Conservation (phyloP, 2,888 invertebrate genomes). For the Stenodera caucasica region DNA sequence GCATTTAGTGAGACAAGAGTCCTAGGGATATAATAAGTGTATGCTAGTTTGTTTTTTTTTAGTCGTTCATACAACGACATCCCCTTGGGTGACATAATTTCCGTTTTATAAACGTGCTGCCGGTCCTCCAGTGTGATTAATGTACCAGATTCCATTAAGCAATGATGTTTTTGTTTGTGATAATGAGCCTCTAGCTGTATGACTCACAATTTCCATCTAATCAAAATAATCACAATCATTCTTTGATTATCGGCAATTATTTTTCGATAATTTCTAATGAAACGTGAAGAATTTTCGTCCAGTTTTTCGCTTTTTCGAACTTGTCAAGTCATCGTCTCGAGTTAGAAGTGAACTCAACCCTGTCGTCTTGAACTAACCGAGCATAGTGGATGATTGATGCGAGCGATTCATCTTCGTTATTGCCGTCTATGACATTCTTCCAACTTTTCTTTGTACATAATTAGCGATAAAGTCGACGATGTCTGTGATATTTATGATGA, state of each 20-base stretch:
- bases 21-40: slow-evolving; percentile 29
- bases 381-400: slow-evolving; percentile 55
- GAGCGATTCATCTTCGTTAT: slow-evolving; percentile 56
- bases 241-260: too few relatives aligned
- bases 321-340: slow-evolving; percentile 20
- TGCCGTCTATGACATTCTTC: slow-evolving; percentile 51
- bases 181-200: slow-evolving; percentile 40
- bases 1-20: slow-evolving; percentile 27
- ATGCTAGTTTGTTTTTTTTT: slow-evolving; percentile 38
- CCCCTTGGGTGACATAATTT: slow-evolving; percentile 56
- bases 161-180: slow-evolving; percentile 52
- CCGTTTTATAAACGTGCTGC: slow-evolving; percentile 53
- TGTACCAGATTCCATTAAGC: slow-evolving; percentile 55
- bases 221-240: background rate
- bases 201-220: slow-evolving; percentile 34
- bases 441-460: slow-evolving; percentile 52
- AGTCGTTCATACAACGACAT: slow-evolving; percentile 47
- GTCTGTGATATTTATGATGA: background rate
- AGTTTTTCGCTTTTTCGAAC: background rate
- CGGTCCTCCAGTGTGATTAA: slow-evolving; percentile 51
- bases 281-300: too few relatives aligned
- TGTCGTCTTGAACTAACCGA: slow-evolving; percentile 23
- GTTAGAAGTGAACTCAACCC: slow-evolving; percentile 21
- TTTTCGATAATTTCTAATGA: too few relatives aligned
- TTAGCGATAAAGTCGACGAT: slow-evolving; percentile 31